These are phyloP conservation scores for Sceloporus tristichus DNA, from an alignment of 2,113 vertebrate genomes.

Conservation along the genomic window DNA sequence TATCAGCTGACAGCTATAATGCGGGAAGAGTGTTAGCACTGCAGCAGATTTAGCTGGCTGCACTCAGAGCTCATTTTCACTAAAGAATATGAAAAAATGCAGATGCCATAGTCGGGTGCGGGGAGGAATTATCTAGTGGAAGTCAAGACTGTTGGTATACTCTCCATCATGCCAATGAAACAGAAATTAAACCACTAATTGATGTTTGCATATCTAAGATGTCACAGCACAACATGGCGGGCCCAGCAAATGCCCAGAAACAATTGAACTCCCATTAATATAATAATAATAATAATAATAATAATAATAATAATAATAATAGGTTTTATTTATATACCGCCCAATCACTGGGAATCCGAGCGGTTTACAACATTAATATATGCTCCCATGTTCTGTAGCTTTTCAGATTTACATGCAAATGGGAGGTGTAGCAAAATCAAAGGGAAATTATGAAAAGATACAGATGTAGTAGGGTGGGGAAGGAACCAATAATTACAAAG, in stretches of 20 bases:
- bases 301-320: neutral
- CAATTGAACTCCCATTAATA: neutral
- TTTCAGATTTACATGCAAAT: too few species aligned
- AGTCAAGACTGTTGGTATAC: conserved; percentile 10
- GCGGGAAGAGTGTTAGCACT: neutral
- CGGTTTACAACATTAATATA: too few species aligned
- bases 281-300: neutral
- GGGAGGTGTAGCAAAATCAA: too few species aligned
- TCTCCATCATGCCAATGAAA: conserved; percentile 21
- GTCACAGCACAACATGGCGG: neutral
- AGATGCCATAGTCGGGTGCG: neutral
- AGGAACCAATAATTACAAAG: neutral
- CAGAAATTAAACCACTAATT: neutral
- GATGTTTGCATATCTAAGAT: neutral
- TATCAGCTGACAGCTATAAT: conserved; percentile 17
- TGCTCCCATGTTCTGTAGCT: too few species aligned
- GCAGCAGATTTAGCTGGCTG: neutral
- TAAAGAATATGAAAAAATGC: neutral
- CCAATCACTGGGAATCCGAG: too few species aligned
- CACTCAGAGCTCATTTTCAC: neutral
- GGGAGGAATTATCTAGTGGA: neutral
- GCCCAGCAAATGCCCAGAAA: conserved; percentile 69
- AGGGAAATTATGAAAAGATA: neutral
- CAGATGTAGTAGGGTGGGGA: too few species aligned
- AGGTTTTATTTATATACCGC: too few species aligned